These are phyloP conservation scores for Arge pagana DNA, from an alignment of 2,888 invertebrate species.

Conservation along the genomic window DNA sequence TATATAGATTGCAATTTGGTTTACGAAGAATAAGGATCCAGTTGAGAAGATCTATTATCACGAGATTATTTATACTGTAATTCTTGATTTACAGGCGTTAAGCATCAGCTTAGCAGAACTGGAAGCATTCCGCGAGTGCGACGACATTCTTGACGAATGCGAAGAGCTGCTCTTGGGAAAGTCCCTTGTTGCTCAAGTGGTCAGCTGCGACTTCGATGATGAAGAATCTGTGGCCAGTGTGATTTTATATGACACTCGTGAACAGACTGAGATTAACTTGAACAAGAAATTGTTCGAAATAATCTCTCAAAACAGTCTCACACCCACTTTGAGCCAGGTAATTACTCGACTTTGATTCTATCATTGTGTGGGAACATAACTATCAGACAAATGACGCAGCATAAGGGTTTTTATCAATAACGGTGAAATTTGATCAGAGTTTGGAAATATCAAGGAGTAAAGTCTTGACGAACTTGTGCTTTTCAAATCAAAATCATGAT, in stretches of 20 bases:
- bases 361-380: slow-evolving; percentile 1
- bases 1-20: too few relatives aligned
- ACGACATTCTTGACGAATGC: slow-evolving; percentile 50
- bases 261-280: slow-evolving; percentile 67
- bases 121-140: slow-evolving; percentile 66
- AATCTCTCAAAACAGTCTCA: slow-evolving; percentile 59
- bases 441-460: too few relatives aligned
- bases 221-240: slow-evolving; percentile 62
- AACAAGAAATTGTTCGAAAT: slow-evolving; percentile 66
- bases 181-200: slow-evolving; percentile 64
- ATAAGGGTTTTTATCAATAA: too few relatives aligned
- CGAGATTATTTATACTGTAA: not conserved
- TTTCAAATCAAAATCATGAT: too few relatives aligned
- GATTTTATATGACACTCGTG: slow-evolving; percentile 69
- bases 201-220: slow-evolving; percentile 51
- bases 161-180: slow-evolving; percentile 60
- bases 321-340: slow-evolving; percentile 51
- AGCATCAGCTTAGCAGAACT: slow-evolving; percentile 72
- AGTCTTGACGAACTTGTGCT: too few relatives aligned
- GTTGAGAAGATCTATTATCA: not conserved
- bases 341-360: too few relatives aligned
- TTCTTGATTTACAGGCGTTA: slow-evolving; percentile 62
- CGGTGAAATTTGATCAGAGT: too few relatives aligned
- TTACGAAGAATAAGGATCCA: not conserved
- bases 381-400: too few relatives aligned